Percentiles rank a stretch among this genome's conserved stretches.
These are phyloP conservation scores for Upupa epops DNA, from an alignment of 2,113 vertebrate species.

Conservation along the genomic window DNA sequence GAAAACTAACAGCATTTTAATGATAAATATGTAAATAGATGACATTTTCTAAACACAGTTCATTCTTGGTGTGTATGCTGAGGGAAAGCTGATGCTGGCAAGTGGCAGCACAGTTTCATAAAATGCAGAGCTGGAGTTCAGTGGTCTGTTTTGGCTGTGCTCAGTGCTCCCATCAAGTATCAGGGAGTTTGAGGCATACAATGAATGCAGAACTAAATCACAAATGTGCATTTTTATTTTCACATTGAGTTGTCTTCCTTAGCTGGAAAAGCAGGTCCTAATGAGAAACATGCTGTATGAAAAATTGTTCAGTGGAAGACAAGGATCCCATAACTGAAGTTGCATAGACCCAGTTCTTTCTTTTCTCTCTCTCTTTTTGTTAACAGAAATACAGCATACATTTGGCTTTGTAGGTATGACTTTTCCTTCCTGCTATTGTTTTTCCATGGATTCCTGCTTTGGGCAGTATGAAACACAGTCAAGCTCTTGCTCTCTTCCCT, in stretches of 20 bases:
- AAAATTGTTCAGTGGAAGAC: not conserved
- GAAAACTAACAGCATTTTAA: slow-evolving; percentile 26
- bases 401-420: not conserved
- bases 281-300: not conserved
- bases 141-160: not conserved
- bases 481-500: not conserved
- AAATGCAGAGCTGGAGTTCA: slow-evolving; percentile 5
- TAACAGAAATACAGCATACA: not conserved
- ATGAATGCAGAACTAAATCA: not conserved
- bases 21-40: slow-evolving; percentile 44
- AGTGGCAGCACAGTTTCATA: not conserved
- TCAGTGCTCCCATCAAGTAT: not conserved
- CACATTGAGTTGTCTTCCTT: not conserved
- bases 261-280: not conserved
- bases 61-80: not conserved
- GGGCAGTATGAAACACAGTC: not conserved
- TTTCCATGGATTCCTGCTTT: not conserved
- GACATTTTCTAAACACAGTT: slow-evolving; percentile 7
- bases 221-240: slow-evolving; percentile 2
- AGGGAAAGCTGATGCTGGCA: not conserved
- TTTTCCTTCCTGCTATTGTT: slow-evolving; percentile 64
- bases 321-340: not conserved
- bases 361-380: not conserved
- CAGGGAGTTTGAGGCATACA: not conserved
- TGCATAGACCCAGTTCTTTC: not conserved